These are phyloP conservation scores for Pterophyllum scalare DNA, from an alignment of 2,113 vertebrate genomes.

Conservation along the genomic window DNA sequence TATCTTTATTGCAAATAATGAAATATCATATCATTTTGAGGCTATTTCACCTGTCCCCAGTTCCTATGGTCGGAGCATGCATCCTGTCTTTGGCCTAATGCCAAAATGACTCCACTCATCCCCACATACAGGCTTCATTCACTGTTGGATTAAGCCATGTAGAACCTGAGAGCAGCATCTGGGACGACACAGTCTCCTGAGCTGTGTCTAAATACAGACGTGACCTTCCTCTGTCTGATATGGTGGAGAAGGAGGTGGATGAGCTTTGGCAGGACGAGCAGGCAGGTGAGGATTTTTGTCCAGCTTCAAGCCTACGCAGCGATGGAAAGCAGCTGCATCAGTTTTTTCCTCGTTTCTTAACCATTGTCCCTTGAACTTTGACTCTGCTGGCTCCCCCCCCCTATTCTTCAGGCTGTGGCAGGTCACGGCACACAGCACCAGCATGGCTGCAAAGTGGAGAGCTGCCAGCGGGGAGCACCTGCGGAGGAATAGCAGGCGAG, in stretches of 20 bases:
- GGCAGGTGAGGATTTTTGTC: slow-evolving; percentile 38
- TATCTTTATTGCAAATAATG: too few relatives aligned
- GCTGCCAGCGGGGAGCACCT: slow-evolving; percentile 74
- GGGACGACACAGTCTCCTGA: slow-evolving; percentile 28
- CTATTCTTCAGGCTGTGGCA: slow-evolving; percentile 39
- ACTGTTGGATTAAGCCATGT: slow-evolving; percentile 18
- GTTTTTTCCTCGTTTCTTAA: slow-evolving; percentile 44
- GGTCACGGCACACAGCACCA: slow-evolving; percentile 48
- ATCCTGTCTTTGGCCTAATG: not conserved
- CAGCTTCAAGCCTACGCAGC: slow-evolving; percentile 32
- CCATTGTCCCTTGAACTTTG: slow-evolving; percentile 62
- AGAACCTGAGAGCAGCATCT: slow-evolving; percentile 49
- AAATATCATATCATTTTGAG: not conserved
- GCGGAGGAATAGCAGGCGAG: slow-evolving; percentile 68
- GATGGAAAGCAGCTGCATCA: slow-evolving; percentile 70
- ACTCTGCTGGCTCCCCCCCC: slow-evolving; percentile 11
- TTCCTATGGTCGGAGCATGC: not conserved
- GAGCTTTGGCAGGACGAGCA: not conserved
- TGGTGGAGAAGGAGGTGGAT: slow-evolving; percentile 13
- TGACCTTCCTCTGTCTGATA: slow-evolving; percentile 56
- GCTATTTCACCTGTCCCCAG: not conserved
- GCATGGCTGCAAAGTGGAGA: slow-evolving; percentile 54
- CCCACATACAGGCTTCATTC: not conserved
- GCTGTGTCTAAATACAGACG: slow-evolving; percentile 58
- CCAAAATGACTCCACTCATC: not conserved